These are phyloP conservation scores for Stegodyphus mimosarum DNA, from an alignment of 1,140 invertebrate genomes.

Conservation along the genomic window DNA sequence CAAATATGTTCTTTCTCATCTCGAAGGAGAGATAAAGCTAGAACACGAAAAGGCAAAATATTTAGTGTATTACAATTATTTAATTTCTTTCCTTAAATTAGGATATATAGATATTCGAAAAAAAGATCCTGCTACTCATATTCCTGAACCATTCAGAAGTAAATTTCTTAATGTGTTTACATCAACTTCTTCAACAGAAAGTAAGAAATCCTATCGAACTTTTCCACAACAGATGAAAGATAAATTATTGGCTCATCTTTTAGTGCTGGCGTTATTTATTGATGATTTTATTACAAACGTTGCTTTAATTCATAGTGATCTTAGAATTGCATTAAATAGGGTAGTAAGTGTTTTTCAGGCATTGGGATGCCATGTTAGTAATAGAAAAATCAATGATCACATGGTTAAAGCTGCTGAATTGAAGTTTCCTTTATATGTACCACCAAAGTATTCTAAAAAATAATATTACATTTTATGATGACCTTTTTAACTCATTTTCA, in stretches of 20 bases:
- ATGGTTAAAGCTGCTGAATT: background rate
- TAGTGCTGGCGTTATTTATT: conserved; percentile 29
- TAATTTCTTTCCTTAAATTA: background rate
- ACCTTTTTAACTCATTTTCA: too few species aligned
- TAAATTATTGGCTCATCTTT: conserved; percentile 11
- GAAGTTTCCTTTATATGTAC: conserved; percentile 12
- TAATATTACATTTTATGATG: too few species aligned
- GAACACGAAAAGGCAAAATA: background rate
- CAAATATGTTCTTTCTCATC: background rate
- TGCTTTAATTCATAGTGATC: background rate
- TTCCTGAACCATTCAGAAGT: conserved; percentile 7
- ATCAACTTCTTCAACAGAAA: background rate
- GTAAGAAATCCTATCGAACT: background rate
- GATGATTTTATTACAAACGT: conserved; percentile 12
- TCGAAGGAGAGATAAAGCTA: background rate
- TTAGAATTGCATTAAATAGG: background rate
- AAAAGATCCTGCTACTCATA: conserved; percentile 8
- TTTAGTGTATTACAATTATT: conserved; percentile 20
- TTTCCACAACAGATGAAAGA: conserved; percentile 11
- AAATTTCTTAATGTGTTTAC: conserved; percentile 7
- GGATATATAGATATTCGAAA: conserved; percentile 7
- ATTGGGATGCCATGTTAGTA: conserved; percentile 13
- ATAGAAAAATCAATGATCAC: background rate
- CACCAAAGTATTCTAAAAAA: too few species aligned
- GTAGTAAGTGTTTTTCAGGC: conserved; percentile 1